Evolutionary conservation across 2,888 invertebrate genomes (phyloP).

Genomic region (Melinaea menophilus): DNA sequence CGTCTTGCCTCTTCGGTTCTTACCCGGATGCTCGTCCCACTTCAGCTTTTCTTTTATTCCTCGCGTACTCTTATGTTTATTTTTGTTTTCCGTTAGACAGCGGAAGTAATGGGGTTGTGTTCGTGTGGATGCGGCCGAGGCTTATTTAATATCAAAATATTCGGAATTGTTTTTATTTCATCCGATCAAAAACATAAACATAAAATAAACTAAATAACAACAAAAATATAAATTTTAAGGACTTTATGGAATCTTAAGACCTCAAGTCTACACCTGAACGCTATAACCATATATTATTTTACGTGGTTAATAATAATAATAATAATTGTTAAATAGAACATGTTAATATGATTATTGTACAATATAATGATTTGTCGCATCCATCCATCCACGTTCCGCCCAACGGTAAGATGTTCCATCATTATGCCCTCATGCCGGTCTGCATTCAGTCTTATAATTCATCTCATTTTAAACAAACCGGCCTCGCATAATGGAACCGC

Average conservation of each 20-base stretch:
- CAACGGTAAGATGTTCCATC: conserved; percentile 63
- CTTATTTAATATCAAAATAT: conserved; percentile 8
- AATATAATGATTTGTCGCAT: conserved; percentile 28
- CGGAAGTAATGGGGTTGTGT: conserved; percentile 67
- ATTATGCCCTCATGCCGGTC: conserved; percentile 64
- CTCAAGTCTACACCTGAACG: too few relatives aligned
- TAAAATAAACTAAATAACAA: too few relatives aligned
- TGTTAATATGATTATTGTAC: neutral
- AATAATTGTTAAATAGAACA: neutral
- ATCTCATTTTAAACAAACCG: conserved; percentile 53
- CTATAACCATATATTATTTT: too few relatives aligned
- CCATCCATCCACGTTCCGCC: conserved; percentile 50
- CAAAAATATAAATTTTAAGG: too few relatives aligned
- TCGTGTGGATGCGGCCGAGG: conserved; percentile 45
- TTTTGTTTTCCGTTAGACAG: conserved; percentile 75
- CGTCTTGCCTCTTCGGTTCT: conserved; percentile 40
- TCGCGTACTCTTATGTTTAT: conserved; percentile 72
- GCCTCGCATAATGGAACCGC: conserved; percentile 35
- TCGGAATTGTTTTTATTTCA: neutral
- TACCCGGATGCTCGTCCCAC: conserved; percentile 70
- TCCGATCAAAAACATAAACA: too few relatives aligned
- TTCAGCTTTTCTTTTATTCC: conserved; percentile 74
- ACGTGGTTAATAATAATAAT: neutral
- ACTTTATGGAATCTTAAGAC: too few relatives aligned
- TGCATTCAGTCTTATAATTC: conserved; percentile 64